phyloP scores from a whole-genome alignment of 2,888 invertebrate genomes.

The Lasioglossum oenotherae region DNA sequence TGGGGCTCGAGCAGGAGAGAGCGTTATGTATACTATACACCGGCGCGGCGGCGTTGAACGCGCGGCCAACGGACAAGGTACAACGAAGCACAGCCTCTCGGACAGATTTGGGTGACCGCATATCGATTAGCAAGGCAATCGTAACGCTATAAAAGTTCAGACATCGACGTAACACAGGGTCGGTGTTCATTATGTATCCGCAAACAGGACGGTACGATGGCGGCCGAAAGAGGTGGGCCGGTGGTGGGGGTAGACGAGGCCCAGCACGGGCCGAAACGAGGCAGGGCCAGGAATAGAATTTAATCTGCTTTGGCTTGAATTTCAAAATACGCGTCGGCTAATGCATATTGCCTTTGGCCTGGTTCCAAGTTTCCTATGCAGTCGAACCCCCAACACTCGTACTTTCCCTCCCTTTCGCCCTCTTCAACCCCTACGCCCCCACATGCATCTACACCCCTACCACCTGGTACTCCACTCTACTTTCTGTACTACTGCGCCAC shows the following conservation, averaged over 20 bases:
- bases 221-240: conserved; percentile 22
- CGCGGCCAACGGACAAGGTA: conserved; percentile 24
- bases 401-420: conserved; percentile 42
- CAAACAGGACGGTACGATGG: conserved; percentile 57
- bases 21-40: background rate
- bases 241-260: conserved; percentile 28
- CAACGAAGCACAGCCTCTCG: conserved; percentile 7
- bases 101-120: conserved; percentile 50
- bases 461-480: background rate
- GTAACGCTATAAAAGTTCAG: conserved; percentile 59
- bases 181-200: conserved; percentile 72
- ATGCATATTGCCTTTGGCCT: conserved; percentile 83
- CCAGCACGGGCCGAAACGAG: conserved; percentile 33
- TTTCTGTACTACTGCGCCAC: conserved; percentile 33
- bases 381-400: conserved; percentile 64
- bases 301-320: conserved; percentile 83
- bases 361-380: conserved; percentile 78
- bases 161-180: conserved; percentile 48
- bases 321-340: conserved; percentile 81
- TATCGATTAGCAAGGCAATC: conserved; percentile 62
- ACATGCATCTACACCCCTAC: background rate
- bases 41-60: conserved; percentile 6
- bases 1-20: background rate
- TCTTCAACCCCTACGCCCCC: background rate
- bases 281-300: conserved; percentile 75